Percentiles rank a stretch among this genome's conserved stretches.
Evolutionary conservation across 2,113 vertebrate genomes (phyloP).

Genomic region (Oreochromis niloticus): DNA sequence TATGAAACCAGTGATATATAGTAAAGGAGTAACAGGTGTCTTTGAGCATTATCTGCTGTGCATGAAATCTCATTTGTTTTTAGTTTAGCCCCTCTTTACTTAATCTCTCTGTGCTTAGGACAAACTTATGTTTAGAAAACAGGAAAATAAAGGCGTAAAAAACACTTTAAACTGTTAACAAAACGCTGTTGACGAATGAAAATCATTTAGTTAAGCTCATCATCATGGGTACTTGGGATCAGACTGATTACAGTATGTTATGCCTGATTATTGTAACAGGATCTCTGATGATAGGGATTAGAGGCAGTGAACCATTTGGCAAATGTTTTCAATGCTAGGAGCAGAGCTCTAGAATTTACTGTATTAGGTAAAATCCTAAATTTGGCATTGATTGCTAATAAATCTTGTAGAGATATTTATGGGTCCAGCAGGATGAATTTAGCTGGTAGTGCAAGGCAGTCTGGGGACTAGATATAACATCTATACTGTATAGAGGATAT

Average conservation of each 20-base stretch:
- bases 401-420: background rate
- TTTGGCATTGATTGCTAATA: background rate
- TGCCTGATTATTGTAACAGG: background rate
- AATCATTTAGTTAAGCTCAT: background rate
- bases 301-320: background rate
- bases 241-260: background rate
- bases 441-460: background rate
- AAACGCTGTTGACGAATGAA: background rate
- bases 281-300: background rate
- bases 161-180: background rate
- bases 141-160: background rate
- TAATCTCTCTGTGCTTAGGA: conserved; percentile 17
- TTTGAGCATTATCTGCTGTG: conserved; percentile 9
- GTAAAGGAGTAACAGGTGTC: background rate
- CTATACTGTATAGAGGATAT: background rate
- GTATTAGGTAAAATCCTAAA: background rate
- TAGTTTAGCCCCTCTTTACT: background rate
- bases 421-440: background rate
- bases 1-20: background rate
- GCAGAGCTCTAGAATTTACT: background rate
- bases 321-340: background rate
- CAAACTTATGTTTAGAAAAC: background rate
- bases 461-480: background rate
- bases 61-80: background rate
- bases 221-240: background rate